phyloP scores from a whole-genome alignment of 2,888 invertebrate genomes.

The Acheta domesticus region DNA sequence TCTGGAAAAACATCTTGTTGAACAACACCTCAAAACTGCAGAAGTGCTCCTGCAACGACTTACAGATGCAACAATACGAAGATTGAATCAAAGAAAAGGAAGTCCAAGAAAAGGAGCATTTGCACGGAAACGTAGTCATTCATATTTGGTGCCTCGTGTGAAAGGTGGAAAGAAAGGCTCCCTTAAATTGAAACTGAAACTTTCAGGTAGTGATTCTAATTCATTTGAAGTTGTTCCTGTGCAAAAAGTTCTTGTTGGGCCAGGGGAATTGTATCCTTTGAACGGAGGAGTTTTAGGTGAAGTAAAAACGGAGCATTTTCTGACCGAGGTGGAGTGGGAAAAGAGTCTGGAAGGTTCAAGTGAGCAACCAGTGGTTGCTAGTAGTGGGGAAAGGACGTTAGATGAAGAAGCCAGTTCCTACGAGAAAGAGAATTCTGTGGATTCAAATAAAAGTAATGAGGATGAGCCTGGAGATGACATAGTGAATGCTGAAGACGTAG shows the following conservation, averaged over 20 bases:
- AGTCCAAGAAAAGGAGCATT: conserved; percentile 3
- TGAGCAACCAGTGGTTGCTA: conserved; percentile 26
- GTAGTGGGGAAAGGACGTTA: conserved; percentile 26
- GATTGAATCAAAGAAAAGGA: conserved; percentile 4
- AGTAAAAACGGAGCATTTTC: conserved; percentile 32
- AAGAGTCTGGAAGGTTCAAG: conserved; percentile 28
- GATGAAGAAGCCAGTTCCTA: background rate
- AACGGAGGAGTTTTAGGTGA: conserved; percentile 26
- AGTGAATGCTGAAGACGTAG: conserved; percentile 41
- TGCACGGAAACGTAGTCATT: conserved; percentile 31
- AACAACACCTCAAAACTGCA: conserved; percentile 30
- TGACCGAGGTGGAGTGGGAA: conserved; percentile 28
- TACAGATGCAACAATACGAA: conserved; percentile 18
- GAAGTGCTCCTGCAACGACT: conserved; percentile 27
- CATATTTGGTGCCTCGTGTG: conserved; percentile 29
- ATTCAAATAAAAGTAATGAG: conserved; percentile 22
- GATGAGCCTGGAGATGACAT: conserved; percentile 39
- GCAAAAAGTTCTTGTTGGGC: conserved; percentile 30
- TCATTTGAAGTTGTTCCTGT: conserved; percentile 31
- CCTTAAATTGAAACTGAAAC: conserved; percentile 33
- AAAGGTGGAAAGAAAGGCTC: background rate
- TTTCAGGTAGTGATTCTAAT: background rate
- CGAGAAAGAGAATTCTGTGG: background rate
- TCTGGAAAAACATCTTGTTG: conserved; percentile 30
- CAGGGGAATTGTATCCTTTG: conserved; percentile 29